Conservation (phyloP, 2,888 invertebrate species). For the Argyresthia goedartella region DNA sequence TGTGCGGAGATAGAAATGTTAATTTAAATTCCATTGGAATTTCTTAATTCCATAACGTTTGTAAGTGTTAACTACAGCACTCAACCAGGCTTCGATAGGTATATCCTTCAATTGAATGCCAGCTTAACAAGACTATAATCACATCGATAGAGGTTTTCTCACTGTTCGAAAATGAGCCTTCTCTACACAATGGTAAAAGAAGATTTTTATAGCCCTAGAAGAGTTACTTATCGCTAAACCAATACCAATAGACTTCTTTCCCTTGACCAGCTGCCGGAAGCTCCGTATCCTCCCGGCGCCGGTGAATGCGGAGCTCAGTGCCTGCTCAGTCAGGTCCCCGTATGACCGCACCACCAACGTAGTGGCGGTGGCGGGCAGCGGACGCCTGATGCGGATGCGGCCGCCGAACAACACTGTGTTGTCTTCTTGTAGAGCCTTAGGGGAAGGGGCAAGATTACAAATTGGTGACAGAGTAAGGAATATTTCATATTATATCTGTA, state of each 20-base stretch:
- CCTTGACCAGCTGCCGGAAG: slow-evolving; percentile 38
- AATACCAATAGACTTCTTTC: slow-evolving; percentile 43
- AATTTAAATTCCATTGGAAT: not conserved
- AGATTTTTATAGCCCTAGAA: too few relatives aligned
- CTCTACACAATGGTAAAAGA: too few relatives aligned
- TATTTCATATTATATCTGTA: too few relatives aligned
- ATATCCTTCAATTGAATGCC: too few relatives aligned
- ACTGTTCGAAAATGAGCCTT: too few relatives aligned
- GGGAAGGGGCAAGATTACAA: not conserved
- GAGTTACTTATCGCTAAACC: slow-evolving; percentile 1
- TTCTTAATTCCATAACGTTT: not conserved
- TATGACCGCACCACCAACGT: slow-evolving; percentile 40
- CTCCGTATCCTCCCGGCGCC: slow-evolving; percentile 38
- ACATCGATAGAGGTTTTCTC: too few relatives aligned
- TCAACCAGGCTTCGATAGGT: too few relatives aligned
- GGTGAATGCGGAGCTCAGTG: slow-evolving; percentile 29
- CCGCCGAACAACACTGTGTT: slow-evolving; percentile 26
- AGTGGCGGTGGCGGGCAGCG: slow-evolving; percentile 32
- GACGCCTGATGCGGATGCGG: slow-evolving; percentile 29
- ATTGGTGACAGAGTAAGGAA: too few relatives aligned
- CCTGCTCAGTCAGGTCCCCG: slow-evolving; percentile 29
- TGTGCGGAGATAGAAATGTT: slow-evolving; percentile 14
- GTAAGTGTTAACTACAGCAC: too few relatives aligned
- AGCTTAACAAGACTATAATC: too few relatives aligned
- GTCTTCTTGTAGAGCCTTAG: slow-evolving; percentile 44